Evolutionary conservation across 2,888 invertebrate genomes (phyloP).

Genomic region (Parnassius smintheus): DNA sequence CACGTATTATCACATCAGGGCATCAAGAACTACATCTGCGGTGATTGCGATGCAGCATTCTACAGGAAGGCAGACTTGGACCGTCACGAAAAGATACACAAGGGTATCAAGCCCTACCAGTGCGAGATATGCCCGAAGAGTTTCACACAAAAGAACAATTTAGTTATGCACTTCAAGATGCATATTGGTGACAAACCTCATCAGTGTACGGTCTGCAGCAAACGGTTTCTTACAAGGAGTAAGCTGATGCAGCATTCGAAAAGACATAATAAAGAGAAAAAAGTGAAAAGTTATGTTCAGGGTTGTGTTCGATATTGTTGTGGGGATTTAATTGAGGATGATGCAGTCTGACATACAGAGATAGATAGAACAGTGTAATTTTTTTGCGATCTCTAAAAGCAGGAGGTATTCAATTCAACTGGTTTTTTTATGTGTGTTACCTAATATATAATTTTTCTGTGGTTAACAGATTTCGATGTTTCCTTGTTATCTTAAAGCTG

Average conservation of each 20-base stretch:
- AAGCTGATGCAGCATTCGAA: conserved; percentile 56
- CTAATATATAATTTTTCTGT: too few relatives aligned
- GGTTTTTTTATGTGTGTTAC: too few relatives aligned
- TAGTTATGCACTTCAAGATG: conserved; percentile 66
- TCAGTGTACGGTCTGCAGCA: conserved; percentile 53
- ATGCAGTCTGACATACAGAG: too few relatives aligned
- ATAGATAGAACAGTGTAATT: too few relatives aligned
- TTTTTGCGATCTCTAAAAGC: too few relatives aligned
- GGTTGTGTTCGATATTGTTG: neutral
- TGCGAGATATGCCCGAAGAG: conserved; percentile 65
- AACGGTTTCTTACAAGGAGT: conserved; percentile 59
- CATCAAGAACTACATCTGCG: conserved; percentile 61
- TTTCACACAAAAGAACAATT: conserved; percentile 66
- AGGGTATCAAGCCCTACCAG: conserved; percentile 59
- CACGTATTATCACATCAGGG: conserved; percentile 63
- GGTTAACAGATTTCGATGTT: too few relatives aligned
- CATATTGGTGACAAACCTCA: conserved; percentile 59
- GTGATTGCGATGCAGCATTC: conserved; percentile 57
- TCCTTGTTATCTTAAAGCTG: too few relatives aligned
- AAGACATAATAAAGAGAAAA: conserved; percentile 58
- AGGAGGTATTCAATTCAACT: too few relatives aligned
- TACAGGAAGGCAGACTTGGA: conserved; percentile 67
- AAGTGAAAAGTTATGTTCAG: neutral
- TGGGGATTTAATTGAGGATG: neutral
- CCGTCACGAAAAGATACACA: conserved; percentile 63